These are phyloP conservation scores for Dryocosmus kuriphilus DNA, from an alignment of 2,888 invertebrate species.

Conservation along the genomic window DNA sequence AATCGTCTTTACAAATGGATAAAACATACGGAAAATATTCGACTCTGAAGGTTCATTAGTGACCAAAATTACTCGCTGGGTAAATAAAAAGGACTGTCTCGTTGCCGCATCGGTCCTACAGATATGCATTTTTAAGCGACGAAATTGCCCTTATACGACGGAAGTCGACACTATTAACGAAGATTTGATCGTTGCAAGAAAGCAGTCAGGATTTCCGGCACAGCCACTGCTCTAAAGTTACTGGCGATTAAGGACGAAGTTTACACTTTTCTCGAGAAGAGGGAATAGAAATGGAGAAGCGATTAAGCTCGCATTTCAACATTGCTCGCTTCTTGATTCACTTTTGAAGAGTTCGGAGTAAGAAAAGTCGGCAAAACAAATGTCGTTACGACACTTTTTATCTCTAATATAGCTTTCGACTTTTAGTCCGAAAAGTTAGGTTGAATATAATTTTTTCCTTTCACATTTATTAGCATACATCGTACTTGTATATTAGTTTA, in stretches of 20 bases:
- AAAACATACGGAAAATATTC: slow-evolving; percentile 16
- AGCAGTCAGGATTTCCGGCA: slow-evolving; percentile 22
- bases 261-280: slow-evolving; percentile 13
- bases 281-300: slow-evolving; percentile 36
- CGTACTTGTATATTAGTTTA: no score
- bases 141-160: slow-evolving; percentile 36
- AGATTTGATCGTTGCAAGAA: slow-evolving; percentile 54
- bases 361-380: slow-evolving; percentile 36
- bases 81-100: slow-evolving; percentile 29
- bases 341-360: slow-evolving; percentile 15
- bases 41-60: slow-evolving; percentile 16
- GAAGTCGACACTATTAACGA: slow-evolving; percentile 54
- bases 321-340: slow-evolving; percentile 22
- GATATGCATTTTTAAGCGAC: slow-evolving; percentile 27
- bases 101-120: neutral
- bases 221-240: slow-evolving; percentile 32
- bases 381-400: slow-evolving; percentile 27
- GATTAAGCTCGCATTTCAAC: slow-evolving; percentile 32
- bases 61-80: slow-evolving; percentile 28
- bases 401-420: neutral
- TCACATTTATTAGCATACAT: no score
- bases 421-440: neutral
- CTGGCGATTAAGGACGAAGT: slow-evolving; percentile 28
- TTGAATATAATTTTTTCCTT: neutral
- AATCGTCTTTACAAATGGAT: neutral